phyloP scores from a whole-genome alignment of 2,113 vertebrate species.

The Fulica atra region DNA sequence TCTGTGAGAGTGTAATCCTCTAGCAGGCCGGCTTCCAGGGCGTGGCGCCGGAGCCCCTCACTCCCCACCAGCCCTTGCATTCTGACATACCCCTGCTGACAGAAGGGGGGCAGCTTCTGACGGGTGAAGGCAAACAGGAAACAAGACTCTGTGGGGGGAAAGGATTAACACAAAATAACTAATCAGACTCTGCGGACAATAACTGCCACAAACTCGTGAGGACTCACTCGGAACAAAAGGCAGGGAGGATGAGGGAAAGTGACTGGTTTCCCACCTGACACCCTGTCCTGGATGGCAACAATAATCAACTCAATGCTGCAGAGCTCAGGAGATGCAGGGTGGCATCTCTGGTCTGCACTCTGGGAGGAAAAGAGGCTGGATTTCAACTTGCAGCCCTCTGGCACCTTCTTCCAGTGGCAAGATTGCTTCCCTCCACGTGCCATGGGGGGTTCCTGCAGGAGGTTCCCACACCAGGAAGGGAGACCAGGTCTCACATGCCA shows the following conservation, averaged over 20 bases:
- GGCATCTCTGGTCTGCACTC: not conserved
- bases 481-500: not conserved
- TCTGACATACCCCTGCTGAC: slow-evolving; percentile 85
- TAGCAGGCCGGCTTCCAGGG: slow-evolving; percentile 58
- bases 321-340: not conserved
- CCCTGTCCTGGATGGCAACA: not conserved
- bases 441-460: not conserved
- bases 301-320: not conserved
- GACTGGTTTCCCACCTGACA: not conserved
- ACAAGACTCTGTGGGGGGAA: slow-evolving; percentile 84
- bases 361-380: not conserved
- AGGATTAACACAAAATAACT: not conserved
- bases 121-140: slow-evolving; percentile 88
- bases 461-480: not conserved
- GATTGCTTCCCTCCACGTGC: not conserved
- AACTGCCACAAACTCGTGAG: not conserved
- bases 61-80: slow-evolving; percentile 79
- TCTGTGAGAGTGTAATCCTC: not conserved
- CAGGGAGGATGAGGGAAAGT: not conserved
- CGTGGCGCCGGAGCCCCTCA: slow-evolving; percentile 53
- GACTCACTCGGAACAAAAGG: not conserved
- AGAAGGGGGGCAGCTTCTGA: slow-evolving; percentile 86
- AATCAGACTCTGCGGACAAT: not conserved
- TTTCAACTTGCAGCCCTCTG: not conserved
- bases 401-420: not conserved